Evolutionary conservation across 2,113 vertebrate genomes (phyloP).

Genomic region (Meleagris gallopavo): DNA sequence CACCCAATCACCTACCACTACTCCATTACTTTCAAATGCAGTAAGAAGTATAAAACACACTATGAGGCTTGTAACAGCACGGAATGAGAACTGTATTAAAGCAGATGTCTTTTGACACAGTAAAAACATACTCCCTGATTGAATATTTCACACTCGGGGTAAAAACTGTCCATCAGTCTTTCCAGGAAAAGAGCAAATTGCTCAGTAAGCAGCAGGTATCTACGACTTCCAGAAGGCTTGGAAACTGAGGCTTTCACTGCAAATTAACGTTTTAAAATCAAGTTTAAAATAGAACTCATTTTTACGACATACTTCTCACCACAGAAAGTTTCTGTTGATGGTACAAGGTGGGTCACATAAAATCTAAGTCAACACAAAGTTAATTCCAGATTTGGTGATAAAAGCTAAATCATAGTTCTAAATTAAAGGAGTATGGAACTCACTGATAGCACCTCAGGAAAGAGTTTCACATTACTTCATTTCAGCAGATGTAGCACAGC

Average conservation of each 20-base stretch:
- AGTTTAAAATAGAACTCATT: not conserved
- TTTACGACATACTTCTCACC: not conserved
- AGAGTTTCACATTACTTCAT: conserved; percentile 12
- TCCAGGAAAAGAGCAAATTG: not conserved
- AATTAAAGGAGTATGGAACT: conserved; percentile 51
- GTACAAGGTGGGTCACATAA: not conserved
- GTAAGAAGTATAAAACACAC: not conserved
- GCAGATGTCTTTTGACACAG: conserved; percentile 28
- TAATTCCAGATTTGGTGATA: conserved; percentile 43
- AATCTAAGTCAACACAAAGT: conserved; percentile 14
- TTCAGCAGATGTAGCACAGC: conserved; percentile 27
- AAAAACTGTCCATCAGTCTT: not conserved
- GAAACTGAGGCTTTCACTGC: not conserved
- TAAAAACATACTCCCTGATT: conserved; percentile 30
- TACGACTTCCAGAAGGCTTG: not conserved
- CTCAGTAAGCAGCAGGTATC: not conserved
- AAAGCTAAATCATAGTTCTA: conserved; percentile 14
- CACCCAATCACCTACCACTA: not conserved
- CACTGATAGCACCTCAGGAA: conserved; percentile 1
- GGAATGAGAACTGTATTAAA: conserved; percentile 38
- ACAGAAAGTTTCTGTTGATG: not conserved
- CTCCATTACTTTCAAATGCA: conserved; percentile 39
- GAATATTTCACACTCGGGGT: not conserved
- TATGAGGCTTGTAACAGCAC: not conserved
- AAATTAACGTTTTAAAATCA: conserved; percentile 45